Evolutionary conservation across 1,140 invertebrate species (phyloP), one percentile per base, ranked within the genome.

Genomic region (Varroa destructor): DNA sequence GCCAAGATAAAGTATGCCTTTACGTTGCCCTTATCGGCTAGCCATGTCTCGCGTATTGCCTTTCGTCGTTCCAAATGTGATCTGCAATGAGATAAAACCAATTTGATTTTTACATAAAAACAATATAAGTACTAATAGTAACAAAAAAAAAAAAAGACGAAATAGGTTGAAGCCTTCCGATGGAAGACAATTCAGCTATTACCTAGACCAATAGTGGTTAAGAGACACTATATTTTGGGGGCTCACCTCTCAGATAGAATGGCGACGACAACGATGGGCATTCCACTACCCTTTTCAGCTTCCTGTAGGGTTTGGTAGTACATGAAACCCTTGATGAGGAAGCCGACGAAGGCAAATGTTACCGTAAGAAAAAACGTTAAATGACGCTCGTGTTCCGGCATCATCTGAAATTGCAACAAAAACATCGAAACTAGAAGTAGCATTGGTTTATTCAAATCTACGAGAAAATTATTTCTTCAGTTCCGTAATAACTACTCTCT

Each of bases 231-330:
- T 25, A 25, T 25, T 25, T 25, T 25, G 25, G 25, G 25, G 25
- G 25, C 37, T 67, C 8, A 67, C 61, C 61, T 67, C 2, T 67
- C 61, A 37, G 61, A 67, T n/a, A 40, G 40, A 12, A 67, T 67
- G 12, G 61, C 61, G 46, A 67, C 61, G 12, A 67, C 61, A 37
- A 67, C 46, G 40, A 67, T 67, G 2, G 61, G 61, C 61, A 67
- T 67, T 2, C 12, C 14, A 46, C 12, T 67, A 12, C 40, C 40
- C 61, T 67, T 67, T 46, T 67, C 61, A 46, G 61, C 61, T 12
- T 67, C 61, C 61, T 43, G 61, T 46, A 67, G 61, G 61, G 61
- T 67, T 40, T 67, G 61, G 61, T 67, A 67, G 46, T 67, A 67
- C 61, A 67, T 67, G 61, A 67, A 67, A 40, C 61, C 61, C 61